These are phyloP conservation scores for Trachelus troglodyta DNA, from an alignment of 2,888 invertebrate genomes.

Conservation along the genomic window DNA sequence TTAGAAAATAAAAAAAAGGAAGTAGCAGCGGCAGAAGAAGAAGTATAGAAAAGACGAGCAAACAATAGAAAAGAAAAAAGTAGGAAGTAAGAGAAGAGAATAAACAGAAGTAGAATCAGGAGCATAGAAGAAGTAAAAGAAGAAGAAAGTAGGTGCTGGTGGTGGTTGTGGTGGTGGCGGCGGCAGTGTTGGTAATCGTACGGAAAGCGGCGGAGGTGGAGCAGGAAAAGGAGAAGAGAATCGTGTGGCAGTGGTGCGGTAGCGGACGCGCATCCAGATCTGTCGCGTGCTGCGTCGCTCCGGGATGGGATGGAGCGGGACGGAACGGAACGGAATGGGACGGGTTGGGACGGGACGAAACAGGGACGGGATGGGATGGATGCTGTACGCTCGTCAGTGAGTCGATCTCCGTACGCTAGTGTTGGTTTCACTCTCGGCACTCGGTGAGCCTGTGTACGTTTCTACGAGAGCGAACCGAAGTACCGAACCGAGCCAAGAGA, in stretches of 20 bases:
- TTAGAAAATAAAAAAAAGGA: conserved; percentile 24
- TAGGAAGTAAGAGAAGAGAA: conserved; percentile 19
- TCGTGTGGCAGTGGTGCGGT: conserved; percentile 36
- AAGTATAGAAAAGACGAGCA: conserved; percentile 19
- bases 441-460: conserved; percentile 34
- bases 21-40: conserved; percentile 28
- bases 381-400: conserved; percentile 45
- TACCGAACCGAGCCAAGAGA: conserved; percentile 60
- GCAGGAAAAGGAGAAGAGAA: conserved; percentile 14
- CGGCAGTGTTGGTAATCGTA: conserved; percentile 17
- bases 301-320: conserved; percentile 43
- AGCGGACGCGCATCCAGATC: conserved; percentile 43
- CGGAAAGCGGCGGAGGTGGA: conserved; percentile 17
- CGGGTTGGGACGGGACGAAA: conserved; percentile 38
- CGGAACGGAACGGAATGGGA: conserved; percentile 34
- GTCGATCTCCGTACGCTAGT: conserved; percentile 44
- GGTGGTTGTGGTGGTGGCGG: conserved; percentile 4
- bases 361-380: conserved; percentile 45
- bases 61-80: background rate
- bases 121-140: conserved; percentile 12
- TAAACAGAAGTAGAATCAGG: conserved; percentile 23
- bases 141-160: conserved; percentile 12
- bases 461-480: conserved; percentile 53
- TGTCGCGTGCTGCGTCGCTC: conserved; percentile 52
- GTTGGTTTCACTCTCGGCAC: conserved; percentile 54